These are phyloP conservation scores for Xenops minutus DNA, from an alignment of 2,797 vertebrate genomes.

Conservation along the genomic window DNA sequence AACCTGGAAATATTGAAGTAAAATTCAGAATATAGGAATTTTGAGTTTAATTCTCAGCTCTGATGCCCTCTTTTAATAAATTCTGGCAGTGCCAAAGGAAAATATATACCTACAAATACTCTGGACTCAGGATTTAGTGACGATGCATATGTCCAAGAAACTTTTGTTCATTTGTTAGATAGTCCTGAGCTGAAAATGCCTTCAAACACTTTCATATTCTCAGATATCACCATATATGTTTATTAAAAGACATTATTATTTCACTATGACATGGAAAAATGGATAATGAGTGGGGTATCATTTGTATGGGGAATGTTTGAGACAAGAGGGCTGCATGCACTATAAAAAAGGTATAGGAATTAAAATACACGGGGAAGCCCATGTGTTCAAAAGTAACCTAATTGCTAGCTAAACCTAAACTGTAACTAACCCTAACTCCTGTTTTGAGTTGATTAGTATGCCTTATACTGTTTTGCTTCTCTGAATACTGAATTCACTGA, in stretches of 20 bases:
- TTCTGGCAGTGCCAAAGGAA: neutral
- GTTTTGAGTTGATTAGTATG: neutral
- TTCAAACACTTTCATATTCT: neutral
- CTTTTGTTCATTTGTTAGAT: neutral
- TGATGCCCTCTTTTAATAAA: neutral
- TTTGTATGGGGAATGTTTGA: neutral
- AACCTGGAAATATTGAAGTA: neutral
- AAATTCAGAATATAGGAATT: neutral
- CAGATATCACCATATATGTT: neutral
- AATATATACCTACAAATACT: neutral
- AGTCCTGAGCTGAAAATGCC: neutral
- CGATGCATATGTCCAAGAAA: neutral
- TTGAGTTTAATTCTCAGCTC: neutral
- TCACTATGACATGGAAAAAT: neutral
- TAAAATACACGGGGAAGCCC: neutral
- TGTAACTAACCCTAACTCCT: neutral
- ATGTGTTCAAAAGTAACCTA: neutral
- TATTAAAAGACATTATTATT: neutral
- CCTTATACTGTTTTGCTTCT: neutral
- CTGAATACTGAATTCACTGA: neutral
- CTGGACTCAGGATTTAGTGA: neutral
- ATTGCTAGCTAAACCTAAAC: neutral
- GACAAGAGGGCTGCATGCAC: neutral
- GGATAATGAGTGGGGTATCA: neutral
- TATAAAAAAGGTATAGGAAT: neutral